Evolutionary conservation across 2,113 vertebrate genomes (phyloP).

Genomic region (Trematomus loennbergii): DNA sequence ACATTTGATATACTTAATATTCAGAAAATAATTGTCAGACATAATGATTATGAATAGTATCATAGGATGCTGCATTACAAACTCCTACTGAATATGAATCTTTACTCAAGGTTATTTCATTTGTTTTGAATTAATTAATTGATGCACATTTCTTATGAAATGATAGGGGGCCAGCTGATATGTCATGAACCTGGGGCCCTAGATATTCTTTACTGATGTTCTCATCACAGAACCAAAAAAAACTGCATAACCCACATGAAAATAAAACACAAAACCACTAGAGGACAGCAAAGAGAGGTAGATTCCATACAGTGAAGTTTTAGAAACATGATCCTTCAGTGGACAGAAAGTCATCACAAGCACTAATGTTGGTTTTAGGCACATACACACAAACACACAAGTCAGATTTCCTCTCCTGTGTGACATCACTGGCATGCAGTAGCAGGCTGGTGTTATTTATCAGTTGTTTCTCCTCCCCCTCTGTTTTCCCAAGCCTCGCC

Average conservation of each 20-base stretch:
- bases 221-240: background rate
- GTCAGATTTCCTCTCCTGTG: conserved; percentile 27
- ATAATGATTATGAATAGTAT: too few relatives aligned
- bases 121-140: background rate
- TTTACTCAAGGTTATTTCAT: background rate
- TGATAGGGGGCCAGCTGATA: background rate
- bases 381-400: background rate
- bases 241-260: background rate
- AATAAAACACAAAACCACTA: conserved; percentile 28
- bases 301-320: background rate
- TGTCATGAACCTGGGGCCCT: background rate
- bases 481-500: conserved; percentile 53
- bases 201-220: background rate
- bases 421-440: conserved; percentile 47
- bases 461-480: conserved; percentile 52
- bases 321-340: background rate
- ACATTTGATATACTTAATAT: background rate
- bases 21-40: background rate
- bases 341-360: background rate
- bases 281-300: conserved; percentile 64
- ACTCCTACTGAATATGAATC: background rate
- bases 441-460: conserved; percentile 38
- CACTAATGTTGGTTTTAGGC: background rate
- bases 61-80: too few relatives aligned
- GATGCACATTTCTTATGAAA: background rate